Base-by-base conservation (phyloP, 2,113 vertebrate genomes). In the Australoheros scitulus region DNA sequence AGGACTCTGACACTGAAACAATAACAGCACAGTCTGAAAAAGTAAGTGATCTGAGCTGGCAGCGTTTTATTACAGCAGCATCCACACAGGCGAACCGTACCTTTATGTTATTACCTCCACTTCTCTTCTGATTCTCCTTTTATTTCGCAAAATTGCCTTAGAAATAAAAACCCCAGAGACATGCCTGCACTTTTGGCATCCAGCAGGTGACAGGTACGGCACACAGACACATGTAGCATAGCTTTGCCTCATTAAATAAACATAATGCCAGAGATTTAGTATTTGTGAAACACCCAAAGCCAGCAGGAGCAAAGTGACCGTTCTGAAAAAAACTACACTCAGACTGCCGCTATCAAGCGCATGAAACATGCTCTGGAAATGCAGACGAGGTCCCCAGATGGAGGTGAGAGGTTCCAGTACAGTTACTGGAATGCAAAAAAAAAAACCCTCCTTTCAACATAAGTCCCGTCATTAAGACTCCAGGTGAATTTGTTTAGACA, bases 361-460 rank as follows among this genome's bases (percentile, higher is more conserved):
- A 82, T 2, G 17, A 80, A 79, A 58, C 34, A 8, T 5, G 6
- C 63, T 65, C 41, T 60, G 11, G 57, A 77, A 77, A 55, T 32
- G 38, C n/a, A 59, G 80, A 87, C 56, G 75, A 85, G 59, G 15
- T 78, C 75, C 61, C 80, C 82, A 87, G 79, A 88, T 77, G 86
- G 83, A 60, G 81, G 26, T n/a, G 24, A 56, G 38, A 83, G 63
- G 52, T 59, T 76, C 22, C 56, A 50, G 32, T 18, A 56, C 13
- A 75, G 58, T 74, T 83, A 72, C 58, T 56, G 29, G n/a, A 36
- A 64, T 4, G 22, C 79, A 57, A 36, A 5, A 61, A 41, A 77
- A 38, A 7, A 7, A 24, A 29, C 20, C n/a, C 14, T 63, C 7
- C 15, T 57, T 6, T 38, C 34, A 29, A 14, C 0, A 36, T 17